A percentile compares a stretch with the other conserved stretches of the same genome.
These are phyloP conservation scores for Metaphire vulgaris DNA, from an alignment of 1,140 invertebrate genomes.

Conservation along the genomic window DNA sequence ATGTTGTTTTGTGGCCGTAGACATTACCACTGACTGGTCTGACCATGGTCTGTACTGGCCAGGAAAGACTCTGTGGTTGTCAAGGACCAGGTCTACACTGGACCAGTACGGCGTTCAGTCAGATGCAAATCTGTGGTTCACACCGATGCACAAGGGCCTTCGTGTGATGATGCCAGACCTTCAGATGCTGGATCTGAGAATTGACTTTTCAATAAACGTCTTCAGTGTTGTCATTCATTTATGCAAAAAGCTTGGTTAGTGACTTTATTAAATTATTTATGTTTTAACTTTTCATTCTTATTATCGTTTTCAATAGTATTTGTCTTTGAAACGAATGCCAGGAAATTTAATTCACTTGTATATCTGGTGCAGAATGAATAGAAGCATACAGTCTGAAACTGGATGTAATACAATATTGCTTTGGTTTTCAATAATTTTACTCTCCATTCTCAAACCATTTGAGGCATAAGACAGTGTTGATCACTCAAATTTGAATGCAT, in stretches of 20 bases:
- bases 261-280: background rate
- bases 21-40: constrained; percentile 92
- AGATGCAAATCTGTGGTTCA: constrained; percentile 89
- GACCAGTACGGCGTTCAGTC: constrained; percentile 97
- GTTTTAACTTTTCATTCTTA: too few species aligned
- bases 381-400: too few species aligned
- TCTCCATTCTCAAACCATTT: too few species aligned
- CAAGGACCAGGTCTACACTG: constrained; percentile 83
- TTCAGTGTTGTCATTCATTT: constrained; percentile 89
- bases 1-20: too few species aligned
- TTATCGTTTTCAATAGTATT: too few species aligned
- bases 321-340: too few species aligned
- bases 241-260: constrained; percentile 84
- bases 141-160: constrained; percentile 92
- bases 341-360: too few species aligned
- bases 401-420: too few species aligned
- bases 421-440: too few species aligned
- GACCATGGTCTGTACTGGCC: constrained; percentile 99
- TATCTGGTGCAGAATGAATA: too few species aligned
- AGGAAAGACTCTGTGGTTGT: constrained; percentile 85
- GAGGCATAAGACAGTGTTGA: too few species aligned
- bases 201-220: constrained; percentile 94
- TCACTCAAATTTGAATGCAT: too few species aligned
- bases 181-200: constrained; percentile 80
- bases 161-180: constrained; percentile 87